Conservation (phyloP, 2,113 vertebrate species). For the Erythrolamprus reginae region DNA sequence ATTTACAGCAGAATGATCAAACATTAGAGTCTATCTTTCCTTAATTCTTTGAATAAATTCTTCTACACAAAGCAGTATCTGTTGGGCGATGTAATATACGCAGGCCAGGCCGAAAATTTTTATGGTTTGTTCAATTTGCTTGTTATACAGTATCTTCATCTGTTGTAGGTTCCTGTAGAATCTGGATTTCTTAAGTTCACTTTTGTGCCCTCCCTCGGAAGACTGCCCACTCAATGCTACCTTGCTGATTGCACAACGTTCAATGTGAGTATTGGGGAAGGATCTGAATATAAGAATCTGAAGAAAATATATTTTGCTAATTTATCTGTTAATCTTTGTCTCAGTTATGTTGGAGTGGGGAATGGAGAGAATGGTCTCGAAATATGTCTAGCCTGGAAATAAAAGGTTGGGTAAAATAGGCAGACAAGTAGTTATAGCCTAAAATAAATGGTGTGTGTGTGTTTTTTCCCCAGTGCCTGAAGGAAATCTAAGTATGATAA, state of each 20-base stretch:
- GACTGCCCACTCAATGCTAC: slow-evolving; percentile 73
- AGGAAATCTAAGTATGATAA: not conserved
- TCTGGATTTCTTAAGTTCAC: slow-evolving; percentile 74
- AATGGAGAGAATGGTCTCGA: not conserved
- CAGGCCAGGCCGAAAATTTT: not conserved
- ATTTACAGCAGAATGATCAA: not conserved
- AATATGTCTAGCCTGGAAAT: not conserved
- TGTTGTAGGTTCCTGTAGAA: slow-evolving; percentile 65
- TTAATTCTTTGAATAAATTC: not conserved
- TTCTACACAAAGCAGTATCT: not conserved
- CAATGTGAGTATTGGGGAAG: slow-evolving; percentile 64
- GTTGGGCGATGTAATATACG: not conserved
- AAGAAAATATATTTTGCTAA: slow-evolving; percentile 28
- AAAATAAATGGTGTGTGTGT: not conserved
- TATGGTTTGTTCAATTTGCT: slow-evolving; percentile 17
- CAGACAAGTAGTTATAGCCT: not conserved
- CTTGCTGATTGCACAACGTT: slow-evolving; percentile 64
- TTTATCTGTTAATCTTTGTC: not conserved
- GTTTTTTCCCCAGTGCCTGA: not conserved
- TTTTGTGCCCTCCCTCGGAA: slow-evolving; percentile 78
- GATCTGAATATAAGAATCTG: slow-evolving; percentile 47
- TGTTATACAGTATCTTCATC: not conserved
- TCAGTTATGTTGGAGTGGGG: not conserved
- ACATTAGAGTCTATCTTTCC: not conserved
- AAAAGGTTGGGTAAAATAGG: not conserved